phyloP scores from a whole-genome alignment of 2,113 vertebrate genomes.

The Indri indri region DNA sequence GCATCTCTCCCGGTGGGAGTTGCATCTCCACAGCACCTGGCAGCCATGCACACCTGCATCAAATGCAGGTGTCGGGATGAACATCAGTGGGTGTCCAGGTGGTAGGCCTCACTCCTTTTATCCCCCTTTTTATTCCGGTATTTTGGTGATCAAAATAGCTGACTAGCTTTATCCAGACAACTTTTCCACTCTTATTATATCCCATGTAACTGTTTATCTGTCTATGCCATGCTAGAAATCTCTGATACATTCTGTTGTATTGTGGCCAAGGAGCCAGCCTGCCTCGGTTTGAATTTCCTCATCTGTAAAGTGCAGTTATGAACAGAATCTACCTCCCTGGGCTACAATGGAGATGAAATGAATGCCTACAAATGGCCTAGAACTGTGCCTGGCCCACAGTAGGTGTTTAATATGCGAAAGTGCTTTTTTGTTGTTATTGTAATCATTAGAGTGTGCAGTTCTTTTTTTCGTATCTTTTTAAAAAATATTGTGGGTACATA shows the following conservation, averaged over 20 bases:
- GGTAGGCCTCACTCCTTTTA: not conserved
- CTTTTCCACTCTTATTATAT: not conserved
- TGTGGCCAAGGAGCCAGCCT: rapidly evolving
- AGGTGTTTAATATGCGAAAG: rapidly evolving
- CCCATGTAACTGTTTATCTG: rapidly evolving
- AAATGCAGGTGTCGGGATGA: rapidly evolving
- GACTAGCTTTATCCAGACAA: not conserved
- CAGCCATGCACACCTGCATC: rapidly evolving
- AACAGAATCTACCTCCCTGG: too few relatives aligned
- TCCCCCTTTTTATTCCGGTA: not conserved
- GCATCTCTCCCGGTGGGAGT: rapidly evolving
- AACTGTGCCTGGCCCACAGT: rapidly evolving
- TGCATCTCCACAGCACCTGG: rapidly evolving
- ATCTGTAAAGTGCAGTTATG: rapidly evolving
- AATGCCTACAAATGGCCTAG: too few relatives aligned
- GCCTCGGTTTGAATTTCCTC: not conserved
- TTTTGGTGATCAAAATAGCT: not conserved
- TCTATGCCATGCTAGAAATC: not conserved
- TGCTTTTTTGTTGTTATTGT: rapidly evolving
- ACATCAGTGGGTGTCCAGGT: rapidly evolving
- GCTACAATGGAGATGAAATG: too few relatives aligned
- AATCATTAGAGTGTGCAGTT: rapidly evolving
- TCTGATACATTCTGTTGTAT: rapidly evolving
- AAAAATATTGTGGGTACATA: too few relatives aligned
- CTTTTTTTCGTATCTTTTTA: too few relatives aligned